These are phyloP conservation scores for Notarius quadriscutis DNA, from an alignment of 2,113 vertebrate species.

Conservation along the genomic window DNA sequence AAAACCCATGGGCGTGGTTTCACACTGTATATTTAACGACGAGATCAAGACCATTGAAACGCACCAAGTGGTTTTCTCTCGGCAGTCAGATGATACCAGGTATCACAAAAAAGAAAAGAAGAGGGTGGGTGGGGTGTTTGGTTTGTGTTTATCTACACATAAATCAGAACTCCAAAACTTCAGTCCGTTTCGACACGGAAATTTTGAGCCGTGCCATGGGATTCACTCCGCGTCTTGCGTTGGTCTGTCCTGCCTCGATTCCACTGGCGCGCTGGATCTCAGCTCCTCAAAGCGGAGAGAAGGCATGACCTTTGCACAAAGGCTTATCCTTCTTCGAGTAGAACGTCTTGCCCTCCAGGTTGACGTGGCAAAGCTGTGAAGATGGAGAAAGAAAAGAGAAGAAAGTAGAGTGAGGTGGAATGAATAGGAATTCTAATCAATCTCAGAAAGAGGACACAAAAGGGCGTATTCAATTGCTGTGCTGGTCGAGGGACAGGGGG, in stretches of 20 bases:
- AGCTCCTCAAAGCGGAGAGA: slow-evolving; percentile 85
- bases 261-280: not conserved
- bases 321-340: slow-evolving; percentile 99
- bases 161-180: not conserved
- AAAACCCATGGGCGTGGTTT: not conserved
- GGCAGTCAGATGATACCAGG: not conserved
- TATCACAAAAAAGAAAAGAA: too few relatives aligned
- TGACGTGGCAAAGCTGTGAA: slow-evolving; percentile 92
- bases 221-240: slow-evolving; percentile 28
- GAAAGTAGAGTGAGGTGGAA: slow-evolving; percentile 13
- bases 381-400: slow-evolving; percentile 30
- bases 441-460: slow-evolving; percentile 6
- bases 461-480: not conserved
- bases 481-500: not conserved
- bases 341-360: slow-evolving; percentile 99
- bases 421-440: slow-evolving; percentile 25
- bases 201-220: not conserved
- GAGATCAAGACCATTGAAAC: not conserved
- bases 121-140: too few relatives aligned
- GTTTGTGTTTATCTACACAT: not conserved
- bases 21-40: not conserved
- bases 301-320: slow-evolving; percentile 97
- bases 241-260: slow-evolving; percentile 6
- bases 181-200: not conserved
- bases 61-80: not conserved